Base-by-base conservation (phyloP, 2,888 invertebrate species). In the Bugulina stolonifera region DNA sequence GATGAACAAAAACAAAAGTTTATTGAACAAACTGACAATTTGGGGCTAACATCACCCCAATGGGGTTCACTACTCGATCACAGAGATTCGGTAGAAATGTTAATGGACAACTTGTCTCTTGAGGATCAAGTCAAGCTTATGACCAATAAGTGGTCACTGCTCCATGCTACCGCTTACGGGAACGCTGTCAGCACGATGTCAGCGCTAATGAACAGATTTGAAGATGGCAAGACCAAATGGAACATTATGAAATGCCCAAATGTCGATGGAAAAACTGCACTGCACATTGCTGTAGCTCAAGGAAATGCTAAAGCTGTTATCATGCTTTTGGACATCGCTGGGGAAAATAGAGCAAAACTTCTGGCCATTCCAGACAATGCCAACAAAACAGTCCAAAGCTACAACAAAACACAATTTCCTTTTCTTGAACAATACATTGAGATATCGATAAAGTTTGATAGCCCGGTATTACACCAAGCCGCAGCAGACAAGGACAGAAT, bases 231-330 rank as follows among this genome's bases (percentile, higher is more conserved):
- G 10, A 27, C 22, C 14, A 64, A 32, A 34, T 64, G 64, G 64
- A 25, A 29, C 10, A 64, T 64, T 32, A 22, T 64, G 32, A 64
- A 22, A 25, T 64, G 64, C 32, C 32, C 64, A 27, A 64, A 27
- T 10, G 5, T 32, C 32, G 10, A 34, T 27, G 64, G 64, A 14
- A 64, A 64, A 32, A 64, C 64, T 14, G 64, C 64, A 14, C n/a
- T 64, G 29, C 64, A 64, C n/a, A 64, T 64, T 18, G 64, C 64
- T 27, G 32, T 64, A 25, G 64, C 64, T 29, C 29, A 64, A 64
- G 64, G 64, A 27, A 64, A 64, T 32, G 64, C 64, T 14, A 27
- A 27, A n/a, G 64, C 64, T 3, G 64, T 27, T 34, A 64, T 64
- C 32, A 29, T 64, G 64, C 32, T 64, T 2, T 34, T 64, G 32